A percentile compares a stretch with the other conserved stretches of the same genome.
These are phyloP conservation scores for Danio aesculapii DNA, from an alignment of 2,797 vertebrate species.

Conservation along the genomic window DNA sequence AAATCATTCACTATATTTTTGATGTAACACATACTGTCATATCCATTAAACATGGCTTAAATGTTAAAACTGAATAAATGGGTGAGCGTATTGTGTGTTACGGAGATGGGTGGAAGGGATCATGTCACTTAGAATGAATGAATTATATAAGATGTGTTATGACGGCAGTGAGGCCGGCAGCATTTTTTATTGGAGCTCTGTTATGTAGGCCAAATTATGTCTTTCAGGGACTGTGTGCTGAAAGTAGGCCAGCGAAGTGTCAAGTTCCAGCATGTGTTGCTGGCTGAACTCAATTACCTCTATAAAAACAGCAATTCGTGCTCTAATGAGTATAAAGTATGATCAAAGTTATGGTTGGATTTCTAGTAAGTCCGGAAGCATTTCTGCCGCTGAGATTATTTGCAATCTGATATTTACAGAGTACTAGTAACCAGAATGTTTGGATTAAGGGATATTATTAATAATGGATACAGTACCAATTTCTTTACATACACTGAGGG, in stretches of 20 bases:
- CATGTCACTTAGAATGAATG: not conserved
- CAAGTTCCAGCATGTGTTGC: slow-evolving; percentile 30
- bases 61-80: not conserved
- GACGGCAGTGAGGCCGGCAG: not conserved
- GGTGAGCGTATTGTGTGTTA: not conserved
- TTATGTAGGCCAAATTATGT: slow-evolving; percentile 44
- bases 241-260: slow-evolving; percentile 15
- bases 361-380: not conserved
- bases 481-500: too few relatives aligned
- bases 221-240: slow-evolving; percentile 17
- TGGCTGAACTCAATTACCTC: slow-evolving; percentile 5
- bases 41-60: not conserved
- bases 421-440: not conserved
- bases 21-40: not conserved
- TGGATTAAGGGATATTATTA: too few relatives aligned
- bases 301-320: slow-evolving; percentile 23
- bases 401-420: not conserved
- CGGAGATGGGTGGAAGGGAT: not conserved
- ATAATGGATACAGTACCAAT: too few relatives aligned
- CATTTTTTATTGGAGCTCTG: not conserved
- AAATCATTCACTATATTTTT: too few relatives aligned
- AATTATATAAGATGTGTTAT: not conserved
- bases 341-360: not conserved
- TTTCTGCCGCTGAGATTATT: not conserved
- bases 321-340: not conserved